phyloP scores from a whole-genome alignment of 2,797 vertebrate species.

The Atherinosoma microstoma region DNA sequence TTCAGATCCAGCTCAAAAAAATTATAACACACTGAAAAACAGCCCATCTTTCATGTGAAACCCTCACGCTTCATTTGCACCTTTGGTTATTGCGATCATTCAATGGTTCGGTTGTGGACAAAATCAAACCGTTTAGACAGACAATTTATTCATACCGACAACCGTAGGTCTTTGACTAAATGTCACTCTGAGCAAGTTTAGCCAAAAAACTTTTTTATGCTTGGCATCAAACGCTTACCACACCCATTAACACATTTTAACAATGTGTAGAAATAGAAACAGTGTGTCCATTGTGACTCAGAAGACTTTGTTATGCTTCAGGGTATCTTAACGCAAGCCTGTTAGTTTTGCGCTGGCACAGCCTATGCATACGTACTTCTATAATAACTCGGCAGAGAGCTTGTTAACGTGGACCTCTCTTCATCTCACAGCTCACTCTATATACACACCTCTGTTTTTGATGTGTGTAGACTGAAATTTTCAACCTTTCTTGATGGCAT shows the following conservation, averaged over 20 bases:
- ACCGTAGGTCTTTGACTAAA: conserved; percentile 56
- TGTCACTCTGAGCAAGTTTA: conserved; percentile 58
- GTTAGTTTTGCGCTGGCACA: conserved; percentile 62
- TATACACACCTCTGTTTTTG: conserved; percentile 5
- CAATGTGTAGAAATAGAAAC: conserved; percentile 77
- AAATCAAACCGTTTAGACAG: conserved; percentile 53
- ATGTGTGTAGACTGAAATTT: conserved; percentile 14
- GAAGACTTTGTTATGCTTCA: conserved; percentile 71
- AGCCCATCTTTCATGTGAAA: conserved; percentile 34
- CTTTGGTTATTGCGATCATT: conserved; percentile 24
- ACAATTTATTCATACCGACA: conserved; percentile 61
- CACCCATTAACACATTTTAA: conserved; percentile 77
- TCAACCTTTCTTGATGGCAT: conserved; percentile 20
- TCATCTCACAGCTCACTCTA: conserved; percentile 7
- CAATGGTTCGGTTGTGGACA: conserved; percentile 40
- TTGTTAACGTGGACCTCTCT: conserved; percentile 39
- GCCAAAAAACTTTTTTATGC: conserved; percentile 63
- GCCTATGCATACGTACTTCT: conserved; percentile 36
- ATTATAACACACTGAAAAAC: conserved; percentile 56
- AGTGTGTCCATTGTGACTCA: conserved; percentile 75
- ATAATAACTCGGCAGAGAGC: conserved; percentile 55
- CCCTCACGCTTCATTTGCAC: conserved; percentile 6
- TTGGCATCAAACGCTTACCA: conserved; percentile 75
- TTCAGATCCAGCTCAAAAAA: conserved; percentile 42
- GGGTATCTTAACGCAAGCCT: conserved; percentile 71